Evolutionary conservation across 2,113 vertebrate species (phyloP).

Genomic region (Diadophis punctatus): DNA sequence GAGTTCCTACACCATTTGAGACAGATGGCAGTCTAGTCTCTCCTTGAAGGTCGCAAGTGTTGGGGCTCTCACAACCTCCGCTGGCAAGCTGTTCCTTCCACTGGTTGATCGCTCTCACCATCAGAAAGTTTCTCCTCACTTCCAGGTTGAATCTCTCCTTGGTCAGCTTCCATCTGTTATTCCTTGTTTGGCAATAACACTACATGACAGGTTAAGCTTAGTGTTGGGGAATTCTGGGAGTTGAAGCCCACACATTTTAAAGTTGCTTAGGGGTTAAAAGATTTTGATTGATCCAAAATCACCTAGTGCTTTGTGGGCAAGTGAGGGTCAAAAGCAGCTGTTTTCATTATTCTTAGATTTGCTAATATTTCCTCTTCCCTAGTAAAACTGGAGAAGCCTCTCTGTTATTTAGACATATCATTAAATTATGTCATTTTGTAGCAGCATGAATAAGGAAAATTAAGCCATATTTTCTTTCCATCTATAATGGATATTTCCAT

Average conservation of each 20-base stretch:
- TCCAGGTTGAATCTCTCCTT: too few relatives aligned
- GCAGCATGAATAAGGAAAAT: slow-evolving; percentile 12
- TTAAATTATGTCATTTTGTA: slow-evolving; percentile 10
- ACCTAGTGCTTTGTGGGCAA: neutral
- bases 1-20: too few relatives aligned
- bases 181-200: too few relatives aligned
- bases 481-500: slow-evolving; percentile 24
- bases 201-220: neutral
- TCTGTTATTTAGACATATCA: slow-evolving; percentile 5
- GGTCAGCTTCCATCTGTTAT: too few relatives aligned
- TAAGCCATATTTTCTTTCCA: neutral
- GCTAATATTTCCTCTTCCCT: neutral
- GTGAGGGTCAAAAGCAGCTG: neutral
- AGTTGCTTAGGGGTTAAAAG: neutral
- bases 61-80: too few relatives aligned
- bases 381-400: neutral
- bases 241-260: neutral
- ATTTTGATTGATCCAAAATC: neutral
- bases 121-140: too few relatives aligned
- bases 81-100: too few relatives aligned
- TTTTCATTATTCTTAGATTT: neutral
- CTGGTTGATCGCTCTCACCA: too few relatives aligned
- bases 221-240: neutral
- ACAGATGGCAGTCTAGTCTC: too few relatives aligned
- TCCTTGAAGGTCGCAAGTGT: too few relatives aligned